Percentiles rank a stretch among this genome's conserved stretches.
Evolutionary conservation across 2,797 vertebrate species (phyloP).

Genomic region (Argentina silus): DNA sequence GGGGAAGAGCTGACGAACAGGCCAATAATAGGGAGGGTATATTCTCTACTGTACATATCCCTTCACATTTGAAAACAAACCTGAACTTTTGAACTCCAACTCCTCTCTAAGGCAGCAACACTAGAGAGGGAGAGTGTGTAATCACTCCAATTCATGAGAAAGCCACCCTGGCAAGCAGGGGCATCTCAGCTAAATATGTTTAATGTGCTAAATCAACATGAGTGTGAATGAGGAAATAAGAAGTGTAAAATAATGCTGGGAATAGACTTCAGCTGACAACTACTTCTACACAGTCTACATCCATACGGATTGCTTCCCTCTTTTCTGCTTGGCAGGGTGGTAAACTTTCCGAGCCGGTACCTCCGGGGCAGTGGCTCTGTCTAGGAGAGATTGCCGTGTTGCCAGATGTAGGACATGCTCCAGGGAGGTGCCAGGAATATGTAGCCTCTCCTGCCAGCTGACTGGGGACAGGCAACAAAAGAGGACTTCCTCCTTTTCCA

Average conservation of each 20-base stretch:
- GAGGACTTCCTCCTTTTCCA: too few species aligned
- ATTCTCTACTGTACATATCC: neutral
- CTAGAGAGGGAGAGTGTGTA: neutral
- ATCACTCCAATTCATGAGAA: neutral
- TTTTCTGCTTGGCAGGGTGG: too few species aligned
- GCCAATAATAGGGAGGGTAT: neutral
- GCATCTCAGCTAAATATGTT: neutral
- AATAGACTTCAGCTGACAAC: neutral
- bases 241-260: slow-evolving; percentile 2
- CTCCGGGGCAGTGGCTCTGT: slow-evolving; percentile 12
- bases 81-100: neutral
- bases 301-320: too few species aligned
- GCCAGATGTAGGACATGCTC: slow-evolving; percentile 6
- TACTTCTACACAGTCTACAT: too few species aligned
- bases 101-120: neutral
- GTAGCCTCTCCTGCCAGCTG: neutral
- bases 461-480: neutral
- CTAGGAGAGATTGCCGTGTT: slow-evolving; percentile 6
- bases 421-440: slow-evolving; percentile 12
- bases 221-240: neutral
- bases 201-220: slow-evolving; percentile 2
- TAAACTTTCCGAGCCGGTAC: too few species aligned
- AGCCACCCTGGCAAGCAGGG: neutral
- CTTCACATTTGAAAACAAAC: neutral
- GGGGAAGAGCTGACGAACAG: too few species aligned